Evolutionary conservation across 1,140 invertebrate species (phyloP).

Genomic region (Zaprionus gabonicus): DNA sequence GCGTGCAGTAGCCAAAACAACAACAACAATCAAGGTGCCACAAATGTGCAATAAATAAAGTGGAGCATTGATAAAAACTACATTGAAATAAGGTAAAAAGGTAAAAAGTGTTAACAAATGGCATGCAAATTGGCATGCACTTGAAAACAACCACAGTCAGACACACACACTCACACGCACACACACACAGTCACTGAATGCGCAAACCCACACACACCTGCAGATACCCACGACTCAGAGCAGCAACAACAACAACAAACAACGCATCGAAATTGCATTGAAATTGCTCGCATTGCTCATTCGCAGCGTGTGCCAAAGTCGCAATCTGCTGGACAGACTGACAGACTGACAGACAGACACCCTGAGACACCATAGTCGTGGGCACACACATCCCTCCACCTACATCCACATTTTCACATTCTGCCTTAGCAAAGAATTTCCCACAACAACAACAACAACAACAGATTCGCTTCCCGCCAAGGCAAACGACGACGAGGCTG

Average conservation of each 20-base stretch:
- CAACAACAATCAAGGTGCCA: slow-evolving; percentile 55
- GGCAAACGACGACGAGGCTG: slow-evolving; percentile 33
- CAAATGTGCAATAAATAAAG: slow-evolving; percentile 49
- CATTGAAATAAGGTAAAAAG: slow-evolving; percentile 26
- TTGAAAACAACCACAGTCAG: slow-evolving; percentile 59
- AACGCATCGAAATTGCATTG: slow-evolving; percentile 43
- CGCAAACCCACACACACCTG: slow-evolving; percentile 18
- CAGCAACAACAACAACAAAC: slow-evolving; percentile 11
- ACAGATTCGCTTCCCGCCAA: slow-evolving; percentile 76
- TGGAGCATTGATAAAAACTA: slow-evolving; percentile 35
- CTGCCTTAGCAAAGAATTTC: slow-evolving; percentile 45
- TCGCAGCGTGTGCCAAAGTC: slow-evolving; percentile 72
- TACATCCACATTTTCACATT: slow-evolving; percentile 31
- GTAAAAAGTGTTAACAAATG: slow-evolving; percentile 53
- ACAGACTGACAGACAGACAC: slow-evolving; percentile 21
- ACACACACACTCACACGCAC: not conserved
- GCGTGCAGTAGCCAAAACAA: slow-evolving; percentile 45
- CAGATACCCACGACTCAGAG: slow-evolving; percentile 17
- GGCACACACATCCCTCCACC: slow-evolving; percentile 11
- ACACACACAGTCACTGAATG: slow-evolving; percentile 13
- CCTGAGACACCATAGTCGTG: slow-evolving; percentile 16
- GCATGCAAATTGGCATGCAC: slow-evolving; percentile 65
- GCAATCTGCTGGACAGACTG: slow-evolving; percentile 36
- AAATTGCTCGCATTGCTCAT: slow-evolving; percentile 69
- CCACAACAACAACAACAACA: slow-evolving; percentile 45